Percentiles rank a stretch among this genome's conserved stretches.
Evolutionary conservation across 2,113 vertebrate species (phyloP).

Genomic region (Grammomys surdaster): DNA sequence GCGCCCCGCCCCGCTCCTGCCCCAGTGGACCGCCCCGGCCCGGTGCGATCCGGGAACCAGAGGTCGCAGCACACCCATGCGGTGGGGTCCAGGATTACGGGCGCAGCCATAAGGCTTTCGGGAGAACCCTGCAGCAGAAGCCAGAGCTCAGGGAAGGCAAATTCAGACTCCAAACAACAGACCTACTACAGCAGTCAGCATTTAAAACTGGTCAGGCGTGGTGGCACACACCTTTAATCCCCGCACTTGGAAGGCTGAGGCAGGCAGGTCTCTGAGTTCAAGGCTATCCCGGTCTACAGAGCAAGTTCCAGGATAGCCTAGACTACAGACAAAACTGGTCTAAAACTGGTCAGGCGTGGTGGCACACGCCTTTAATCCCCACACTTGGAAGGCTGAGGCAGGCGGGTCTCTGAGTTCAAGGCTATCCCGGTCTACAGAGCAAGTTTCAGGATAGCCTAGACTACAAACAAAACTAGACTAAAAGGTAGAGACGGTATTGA

Average conservation of each 20-base stretch:
- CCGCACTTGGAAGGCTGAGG: background rate
- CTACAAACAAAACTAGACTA: background rate
- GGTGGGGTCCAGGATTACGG: background rate
- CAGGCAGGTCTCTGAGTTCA: background rate
- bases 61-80: slow-evolving; percentile 34
- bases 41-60: background rate
- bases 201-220: background rate
- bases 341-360: too few relatives aligned
- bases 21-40: background rate
- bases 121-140: background rate
- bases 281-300: background rate
- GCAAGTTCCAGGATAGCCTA: background rate
- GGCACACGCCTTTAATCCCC: background rate
- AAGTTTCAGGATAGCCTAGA: background rate
- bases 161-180: background rate
- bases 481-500: background rate
- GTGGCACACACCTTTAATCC: background rate
- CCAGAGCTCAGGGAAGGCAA: background rate
- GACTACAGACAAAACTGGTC: too few relatives aligned
- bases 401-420: background rate
- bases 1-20: background rate
- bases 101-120: background rate
- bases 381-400: background rate
- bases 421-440: background rate
- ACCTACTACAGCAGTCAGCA: background rate